Conservation (phyloP, 2,888 invertebrate species). For the Eledona agricola region DNA sequence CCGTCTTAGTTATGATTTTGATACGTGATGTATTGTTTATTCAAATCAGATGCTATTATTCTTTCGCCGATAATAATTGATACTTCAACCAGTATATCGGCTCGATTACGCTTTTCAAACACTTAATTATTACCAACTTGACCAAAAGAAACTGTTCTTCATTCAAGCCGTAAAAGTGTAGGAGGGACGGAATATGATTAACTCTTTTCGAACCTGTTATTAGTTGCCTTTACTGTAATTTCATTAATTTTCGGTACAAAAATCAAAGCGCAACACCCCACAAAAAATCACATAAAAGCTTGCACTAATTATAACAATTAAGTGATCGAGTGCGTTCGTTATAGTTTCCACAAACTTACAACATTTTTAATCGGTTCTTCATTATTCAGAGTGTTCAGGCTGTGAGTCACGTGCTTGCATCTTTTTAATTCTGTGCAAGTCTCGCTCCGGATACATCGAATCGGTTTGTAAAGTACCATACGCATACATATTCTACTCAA, state of each 20-base stretch:
- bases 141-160: conserved; percentile 15
- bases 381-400: no score
- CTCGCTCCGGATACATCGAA: no score
- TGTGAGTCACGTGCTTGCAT: no score
- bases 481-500: no score
- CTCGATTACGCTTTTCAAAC: conserved; percentile 19
- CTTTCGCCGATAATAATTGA: conserved; percentile 21
- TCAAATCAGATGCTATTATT: conserved; percentile 33
- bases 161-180: conserved; percentile 20
- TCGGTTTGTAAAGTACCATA: no score
- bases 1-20: conserved; percentile 34
- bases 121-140: conserved; percentile 20
- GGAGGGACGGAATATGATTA: conserved; percentile 19
- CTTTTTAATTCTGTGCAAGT: no score
- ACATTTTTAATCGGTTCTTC: no score
- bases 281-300: no score
- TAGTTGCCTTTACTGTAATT: conserved; percentile 17
- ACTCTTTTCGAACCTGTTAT: conserved; percentile 19
- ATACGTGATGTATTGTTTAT: conserved; percentile 42
- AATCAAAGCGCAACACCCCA: no score
- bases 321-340: no score
- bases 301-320: no score
- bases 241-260: conserved; percentile 18
- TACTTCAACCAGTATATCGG: conserved; percentile 21
- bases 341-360: no score